Base-by-base conservation (phyloP, 2,797 vertebrate genomes). In the Enteromius viviparus region DNA sequence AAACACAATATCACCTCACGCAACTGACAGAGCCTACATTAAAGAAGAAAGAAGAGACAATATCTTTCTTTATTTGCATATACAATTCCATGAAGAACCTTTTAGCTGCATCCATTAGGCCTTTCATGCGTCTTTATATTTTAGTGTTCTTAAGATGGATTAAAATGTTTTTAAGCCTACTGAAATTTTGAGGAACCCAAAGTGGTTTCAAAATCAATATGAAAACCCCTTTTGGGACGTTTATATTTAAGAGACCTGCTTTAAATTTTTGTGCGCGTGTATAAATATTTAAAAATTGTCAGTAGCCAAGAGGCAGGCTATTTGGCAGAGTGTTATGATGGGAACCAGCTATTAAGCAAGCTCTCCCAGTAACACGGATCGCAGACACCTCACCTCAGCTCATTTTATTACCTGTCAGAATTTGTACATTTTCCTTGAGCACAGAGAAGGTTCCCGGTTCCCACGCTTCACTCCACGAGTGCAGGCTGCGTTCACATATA, bases 371-470 rank as follows among this genome's bases (percentile, higher is more conserved):
- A 80, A 74, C 51, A 11, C 81, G 68, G 58, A 74, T 40, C 47
- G 65, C 37, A 83, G 60, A 80, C 42, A 47, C 45, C 45, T 47
- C 82, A 89, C 74, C 83, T 85, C 76, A 42, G 76, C 74, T 62
- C 19, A 9, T 60, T 84, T 85, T 86, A 89, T 85, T 76, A 85
- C 81, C 85, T 75, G 87, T 86, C 60, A 84, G 32, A 85, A 80
- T 82, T 87, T 76, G 77, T 85, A 76, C 84, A 34, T 74, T 37
- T 62, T 62, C 70, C 21, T 5, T 47, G 23, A 34, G 64, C 65
- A 4, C 19, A 51, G 37, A 3, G 74, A 51, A 9, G 55, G 68
- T 89, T 90, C 87, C 85, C 89, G 90, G 71, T 89, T 91, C 88
- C 84, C 90, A 90, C 86, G 65, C 58, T 53, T 29, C 45, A 26